Evolutionary conservation across 2,797 vertebrate species (phyloP), one percentile per base, ranked within the genome.

Genomic region (Agapornis canus): DNA sequence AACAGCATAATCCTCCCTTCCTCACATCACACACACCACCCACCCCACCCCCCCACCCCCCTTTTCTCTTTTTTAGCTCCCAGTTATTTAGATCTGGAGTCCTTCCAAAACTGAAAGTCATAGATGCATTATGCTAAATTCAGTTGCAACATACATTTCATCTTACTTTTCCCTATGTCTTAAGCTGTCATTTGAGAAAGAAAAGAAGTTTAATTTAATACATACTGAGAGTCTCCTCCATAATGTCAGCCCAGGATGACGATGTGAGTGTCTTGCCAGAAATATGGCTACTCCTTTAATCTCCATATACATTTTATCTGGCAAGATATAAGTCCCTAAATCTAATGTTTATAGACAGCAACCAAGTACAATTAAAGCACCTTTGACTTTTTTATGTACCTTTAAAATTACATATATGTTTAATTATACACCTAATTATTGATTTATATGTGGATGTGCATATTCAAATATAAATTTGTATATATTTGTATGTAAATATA

Each of bases 121-220:
- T 42, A 39, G 71, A 76, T 82, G 48, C 39, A 76, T 65, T 84
- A 76, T 64, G 37, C 32, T 89, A 91, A 96, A 86, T 45, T 48
- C 81, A 80, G 71, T 73, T 49, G 40, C 29, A 84, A 52, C 27
- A 69, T 47, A 65, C 66, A 86, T 80, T 93, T 92, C 59, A 92
- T 93, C 81, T 87, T 59, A 43, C 40, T 83, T 43, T 88, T 82
- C 21, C 69, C 21, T 82, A 16, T 51, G 79, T 71, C 75, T 42
- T 86, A 83, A 86, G 51, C 61, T 93, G 83, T 95, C 87, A 79
- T 91, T 94, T 73, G 75, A 86, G 91, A 94, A 97, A 94, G 59
- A 96, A 92, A 94, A 82, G 72, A 75, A 84, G 56, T 95, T 97
- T 97, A 95, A 97, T 97, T 95, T 96, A 96, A 95, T 94, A 78